A percentile compares a stretch with the other conserved stretches of the same genome.
phyloP scores from a whole-genome alignment of 2,888 invertebrate genomes.

The Brachylomia viminalis region DNA sequence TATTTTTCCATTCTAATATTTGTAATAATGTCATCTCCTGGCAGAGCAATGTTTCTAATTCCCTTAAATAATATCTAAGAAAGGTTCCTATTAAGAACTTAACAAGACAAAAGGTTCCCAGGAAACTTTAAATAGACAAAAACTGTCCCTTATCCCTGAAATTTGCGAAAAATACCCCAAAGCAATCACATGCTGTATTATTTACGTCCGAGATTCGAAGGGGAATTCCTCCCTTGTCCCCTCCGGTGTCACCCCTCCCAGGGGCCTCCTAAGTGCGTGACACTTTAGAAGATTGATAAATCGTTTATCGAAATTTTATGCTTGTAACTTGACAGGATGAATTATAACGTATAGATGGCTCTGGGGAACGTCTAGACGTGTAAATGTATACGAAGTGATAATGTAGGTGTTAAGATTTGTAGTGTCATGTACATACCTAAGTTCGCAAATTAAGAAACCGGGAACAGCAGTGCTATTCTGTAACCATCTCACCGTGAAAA shows the following conservation, averaged over 20 bases:
- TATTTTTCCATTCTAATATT: background rate
- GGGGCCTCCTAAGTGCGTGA: conserved; percentile 67
- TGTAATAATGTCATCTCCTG: background rate
- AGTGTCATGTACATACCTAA: background rate
- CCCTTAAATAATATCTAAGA: background rate
- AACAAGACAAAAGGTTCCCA: background rate
- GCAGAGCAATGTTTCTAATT: background rate
- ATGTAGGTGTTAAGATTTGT: background rate
- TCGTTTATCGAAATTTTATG: conserved; percentile 70
- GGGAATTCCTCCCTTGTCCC: conserved; percentile 31
- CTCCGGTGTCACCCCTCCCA: conserved; percentile 1
- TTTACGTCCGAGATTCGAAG: conserved; percentile 62
- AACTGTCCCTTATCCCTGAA: conserved; percentile 22
- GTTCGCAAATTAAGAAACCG: background rate
- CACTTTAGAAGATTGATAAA: conserved; percentile 78
- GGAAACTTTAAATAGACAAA: conserved; percentile 30
- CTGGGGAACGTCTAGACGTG: background rate
- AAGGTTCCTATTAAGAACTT: background rate
- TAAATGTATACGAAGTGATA: background rate
- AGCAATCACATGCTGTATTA: conserved; percentile 56
- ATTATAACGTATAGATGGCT: conserved; percentile 55
- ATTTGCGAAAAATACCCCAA: conserved; percentile 42
- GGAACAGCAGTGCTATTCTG: no score
- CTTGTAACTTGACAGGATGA: conserved; percentile 68
- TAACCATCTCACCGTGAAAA: no score